Evolutionary conservation across 2,888 invertebrate genomes (phyloP).

Genomic region (Bimastos eiseni): DNA sequence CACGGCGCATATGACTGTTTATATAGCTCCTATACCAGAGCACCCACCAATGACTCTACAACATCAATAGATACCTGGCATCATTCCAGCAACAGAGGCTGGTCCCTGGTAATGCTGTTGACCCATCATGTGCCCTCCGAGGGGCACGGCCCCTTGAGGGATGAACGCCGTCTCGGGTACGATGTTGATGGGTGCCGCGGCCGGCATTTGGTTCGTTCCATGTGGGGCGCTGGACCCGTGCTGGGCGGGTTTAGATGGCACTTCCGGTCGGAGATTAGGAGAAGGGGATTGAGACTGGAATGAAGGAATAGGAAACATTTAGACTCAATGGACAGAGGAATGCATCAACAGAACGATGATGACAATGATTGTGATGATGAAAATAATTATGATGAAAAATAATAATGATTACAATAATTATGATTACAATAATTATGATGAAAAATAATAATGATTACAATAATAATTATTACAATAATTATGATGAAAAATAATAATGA

Average conservation of each 20-base stretch:
- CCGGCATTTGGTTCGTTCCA: not conserved
- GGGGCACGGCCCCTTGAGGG: not conserved
- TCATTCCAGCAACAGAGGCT: not conserved
- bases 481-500: not conserved
- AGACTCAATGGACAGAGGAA: not conserved
- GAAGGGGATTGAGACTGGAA: not conserved
- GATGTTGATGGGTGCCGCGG: not conserved
- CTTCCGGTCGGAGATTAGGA: not conserved
- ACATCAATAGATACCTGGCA: not conserved
- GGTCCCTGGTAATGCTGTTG: not conserved
- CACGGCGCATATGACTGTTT: not conserved
- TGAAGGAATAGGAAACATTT: not conserved
- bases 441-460: not conserved
- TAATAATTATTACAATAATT: not conserved
- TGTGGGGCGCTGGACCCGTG: not conserved
- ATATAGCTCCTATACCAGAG: not conserved
- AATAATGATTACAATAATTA: not conserved
- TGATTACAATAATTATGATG: not conserved
- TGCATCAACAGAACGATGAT: too few relatives aligned
- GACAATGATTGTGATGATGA: not conserved
- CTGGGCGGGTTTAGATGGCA: not conserved
- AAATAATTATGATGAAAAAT: not conserved
- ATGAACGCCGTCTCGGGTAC: not conserved
- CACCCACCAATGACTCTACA: too few relatives aligned
- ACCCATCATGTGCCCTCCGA: not conserved